These are phyloP conservation scores for Ochropleura leucogaster DNA, from an alignment of 2,888 invertebrate species.

Conservation along the genomic window DNA sequence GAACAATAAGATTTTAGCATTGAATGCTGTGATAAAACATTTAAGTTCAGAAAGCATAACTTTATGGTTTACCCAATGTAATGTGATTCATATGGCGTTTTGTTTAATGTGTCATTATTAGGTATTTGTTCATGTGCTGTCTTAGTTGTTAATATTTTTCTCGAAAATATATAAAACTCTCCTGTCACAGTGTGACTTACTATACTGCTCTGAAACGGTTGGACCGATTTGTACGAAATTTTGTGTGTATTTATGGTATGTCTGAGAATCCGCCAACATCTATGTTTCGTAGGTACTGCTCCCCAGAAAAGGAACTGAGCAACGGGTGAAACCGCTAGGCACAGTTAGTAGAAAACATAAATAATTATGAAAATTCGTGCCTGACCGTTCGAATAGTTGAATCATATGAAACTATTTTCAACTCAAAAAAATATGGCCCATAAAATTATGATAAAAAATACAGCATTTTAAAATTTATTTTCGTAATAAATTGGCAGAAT, in stretches of 20 bases:
- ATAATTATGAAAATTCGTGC: not conserved
- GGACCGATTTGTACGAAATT: too few relatives aligned
- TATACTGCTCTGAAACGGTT: too few relatives aligned
- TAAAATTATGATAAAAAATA: not conserved
- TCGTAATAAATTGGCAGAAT: too few relatives aligned
- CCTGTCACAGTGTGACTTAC: too few relatives aligned
- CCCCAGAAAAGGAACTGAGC: too few relatives aligned
- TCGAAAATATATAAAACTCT: too few relatives aligned
- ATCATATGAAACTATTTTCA: not conserved
- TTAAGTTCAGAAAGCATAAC: conserved; percentile 62
- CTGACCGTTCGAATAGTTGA: not conserved
- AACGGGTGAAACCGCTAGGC: too few relatives aligned
- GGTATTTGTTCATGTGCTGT: conserved; percentile 24
- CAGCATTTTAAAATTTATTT: not conserved
- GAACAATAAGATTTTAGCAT: conserved; percentile 64
- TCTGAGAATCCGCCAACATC: too few relatives aligned
- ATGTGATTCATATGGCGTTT: conserved; percentile 57
- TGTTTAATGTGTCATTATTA: conserved; percentile 37
- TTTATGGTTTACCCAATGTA: conserved; percentile 48
- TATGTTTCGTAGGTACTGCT: too few relatives aligned
- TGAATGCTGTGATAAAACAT: conserved; percentile 65
- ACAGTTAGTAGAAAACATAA: not conserved
- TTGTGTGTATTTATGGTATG: too few relatives aligned
- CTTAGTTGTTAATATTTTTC: not conserved
- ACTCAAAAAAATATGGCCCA: not conserved